These are phyloP conservation scores for Trichomalopsis sarcophagae DNA, from an alignment of 1,140 invertebrate genomes.

Conservation along the genomic window DNA sequence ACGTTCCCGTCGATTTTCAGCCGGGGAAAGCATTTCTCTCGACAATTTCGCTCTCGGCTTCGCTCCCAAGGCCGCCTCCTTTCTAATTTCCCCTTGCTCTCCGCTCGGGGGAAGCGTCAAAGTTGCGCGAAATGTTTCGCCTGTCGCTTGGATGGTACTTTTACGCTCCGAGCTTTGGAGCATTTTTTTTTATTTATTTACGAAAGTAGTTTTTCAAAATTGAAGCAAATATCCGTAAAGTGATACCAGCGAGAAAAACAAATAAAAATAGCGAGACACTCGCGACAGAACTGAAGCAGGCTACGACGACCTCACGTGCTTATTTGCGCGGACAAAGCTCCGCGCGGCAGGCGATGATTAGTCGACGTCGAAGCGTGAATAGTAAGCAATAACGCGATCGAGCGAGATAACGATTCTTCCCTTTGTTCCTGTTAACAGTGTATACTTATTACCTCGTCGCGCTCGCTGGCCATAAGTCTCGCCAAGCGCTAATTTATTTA, in stretches of 20 bases:
- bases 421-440: constrained; percentile 39
- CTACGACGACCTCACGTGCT: no score
- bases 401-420: constrained; percentile 13
- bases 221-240: no score
- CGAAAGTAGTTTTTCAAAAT: no score
- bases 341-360: background rate
- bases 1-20: background rate
- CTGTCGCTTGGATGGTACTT: no score
- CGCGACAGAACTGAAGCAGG: no score
- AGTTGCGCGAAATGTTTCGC: no score
- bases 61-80: background rate
- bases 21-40: background rate
- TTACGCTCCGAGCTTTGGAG: no score
- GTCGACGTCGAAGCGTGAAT: constrained; percentile 7
- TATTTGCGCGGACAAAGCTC: background rate
- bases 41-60: background rate
- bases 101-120: no score
- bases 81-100: constrained; percentile 6
- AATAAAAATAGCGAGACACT: background rate
- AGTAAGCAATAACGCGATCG: constrained; percentile 21
- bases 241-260: background rate
- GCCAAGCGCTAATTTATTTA: background rate
- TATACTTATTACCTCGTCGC: background rate
- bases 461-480: background rate
- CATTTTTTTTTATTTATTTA: no score